Evolutionary conservation across 2,888 invertebrate genomes (phyloP).

Genomic region (Steinernema carpocapsae): DNA sequence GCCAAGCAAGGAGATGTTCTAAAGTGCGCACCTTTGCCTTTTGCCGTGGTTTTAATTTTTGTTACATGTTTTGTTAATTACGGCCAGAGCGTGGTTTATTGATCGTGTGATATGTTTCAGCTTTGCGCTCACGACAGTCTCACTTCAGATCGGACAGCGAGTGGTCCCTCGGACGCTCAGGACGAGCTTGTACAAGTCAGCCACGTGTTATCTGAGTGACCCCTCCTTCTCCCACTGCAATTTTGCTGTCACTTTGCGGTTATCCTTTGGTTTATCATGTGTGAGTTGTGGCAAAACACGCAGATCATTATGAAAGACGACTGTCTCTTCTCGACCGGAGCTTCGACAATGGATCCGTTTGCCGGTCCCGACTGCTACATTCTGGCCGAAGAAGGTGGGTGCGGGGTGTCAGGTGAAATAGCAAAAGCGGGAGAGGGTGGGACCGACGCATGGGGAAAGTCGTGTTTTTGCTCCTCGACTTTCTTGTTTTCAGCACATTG

Average conservation of each 20-base stretch:
- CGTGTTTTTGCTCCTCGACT: too few species aligned
- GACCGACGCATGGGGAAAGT: too few species aligned
- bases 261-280: conserved; percentile 6
- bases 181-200: not conserved
- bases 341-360: not conserved
- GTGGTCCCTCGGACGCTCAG: not conserved
- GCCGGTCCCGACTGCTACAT: conserved; percentile 14
- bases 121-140: too few species aligned
- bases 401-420: too few species aligned
- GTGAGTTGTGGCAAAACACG: conserved; percentile 12
- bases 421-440: too few species aligned
- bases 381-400: conserved; percentile 12
- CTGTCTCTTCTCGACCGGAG: conserved; percentile 17
- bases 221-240: not conserved
- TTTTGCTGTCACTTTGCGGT: not conserved
- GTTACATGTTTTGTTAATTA: not conserved
- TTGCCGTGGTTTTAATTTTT: not conserved
- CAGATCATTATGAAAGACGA: conserved; percentile 21
- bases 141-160: not conserved
- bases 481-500: not conserved
- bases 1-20: not conserved
- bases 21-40: conserved; percentile 18
- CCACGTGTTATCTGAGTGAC: not conserved
- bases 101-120: too few species aligned
- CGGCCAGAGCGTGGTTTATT: too few species aligned